Percentiles rank a stretch among this genome's conserved stretches.
phyloP scores from a whole-genome alignment of 2,888 invertebrate genomes.

The Galeopsomyia nigrocyanea region DNA sequence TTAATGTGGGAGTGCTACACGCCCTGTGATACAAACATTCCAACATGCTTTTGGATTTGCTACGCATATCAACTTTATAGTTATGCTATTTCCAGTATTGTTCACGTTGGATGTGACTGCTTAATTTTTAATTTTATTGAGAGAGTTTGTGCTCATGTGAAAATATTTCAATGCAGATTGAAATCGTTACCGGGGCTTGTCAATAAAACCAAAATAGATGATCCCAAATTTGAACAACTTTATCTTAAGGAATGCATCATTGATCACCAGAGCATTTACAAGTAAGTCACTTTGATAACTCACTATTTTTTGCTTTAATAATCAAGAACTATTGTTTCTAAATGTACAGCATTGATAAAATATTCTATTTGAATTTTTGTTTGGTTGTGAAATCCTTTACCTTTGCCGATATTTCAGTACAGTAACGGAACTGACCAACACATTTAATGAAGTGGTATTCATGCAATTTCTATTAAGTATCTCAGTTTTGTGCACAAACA shows the following conservation, averaged over 20 bases:
- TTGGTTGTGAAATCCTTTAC: not conserved
- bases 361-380: too few relatives aligned
- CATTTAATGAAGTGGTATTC: constrained; percentile 41
- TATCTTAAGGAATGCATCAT: constrained; percentile 24
- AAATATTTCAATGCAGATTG: constrained; percentile 23
- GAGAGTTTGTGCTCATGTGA: constrained; percentile 18
- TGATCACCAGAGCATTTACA: constrained; percentile 35
- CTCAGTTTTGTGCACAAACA: constrained; percentile 45
- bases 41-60: constrained; percentile 23
- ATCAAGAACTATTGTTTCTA: too few relatives aligned
- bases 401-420: constrained; percentile 1
- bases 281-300: constrained; percentile 6
- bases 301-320: not conserved
- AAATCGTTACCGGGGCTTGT: too few relatives aligned
- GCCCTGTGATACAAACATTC: not conserved
- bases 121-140: constrained; percentile 17
- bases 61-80: constrained; percentile 17
- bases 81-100: constrained; percentile 5
- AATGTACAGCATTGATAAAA: too few relatives aligned
- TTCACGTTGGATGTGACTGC: constrained; percentile 30
- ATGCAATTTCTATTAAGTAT: constrained; percentile 48
- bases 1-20: constrained; percentile 22
- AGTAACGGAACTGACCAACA: constrained; percentile 27
- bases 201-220: too few relatives aligned
- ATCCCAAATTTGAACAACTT: not conserved